Base-by-base conservation (phyloP, 2,888 invertebrate species). In the Melinaea marsaeus region DNA sequence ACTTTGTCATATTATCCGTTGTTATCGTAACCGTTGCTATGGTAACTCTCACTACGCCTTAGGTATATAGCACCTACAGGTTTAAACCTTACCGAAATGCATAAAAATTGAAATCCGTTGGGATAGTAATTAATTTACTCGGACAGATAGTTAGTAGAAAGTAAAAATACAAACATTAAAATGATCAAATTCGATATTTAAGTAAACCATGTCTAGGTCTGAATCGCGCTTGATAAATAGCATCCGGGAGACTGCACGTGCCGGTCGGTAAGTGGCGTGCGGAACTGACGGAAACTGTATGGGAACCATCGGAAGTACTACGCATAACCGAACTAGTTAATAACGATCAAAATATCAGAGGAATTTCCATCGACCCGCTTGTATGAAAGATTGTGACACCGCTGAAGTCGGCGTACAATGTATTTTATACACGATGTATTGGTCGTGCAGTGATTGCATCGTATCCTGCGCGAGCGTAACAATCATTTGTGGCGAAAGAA, bases 401-500 rank as follows among this genome's bases (percentile, higher is more conserved):
- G 22, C 33, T 11, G 22, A 48, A 42, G 45, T 3, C 34, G 60
- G 5, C 48, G 13, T 22, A 63, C 62, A 60, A 62, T 68, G 68
- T 62, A 63, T n/a, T 61, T 11, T 46, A 32, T 7, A 4, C 58
- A 46, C 46, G 55, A 46, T 34, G 42, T 56, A 37, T 56, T 35
- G 47, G 37, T 58, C 63, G 56, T 32, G 54, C 47, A 45, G 57
- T 60, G 61, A 66, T 68, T 66, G 58, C 61, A 55, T 37, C 48
- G 66, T 63, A 68, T 80, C 76, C 71, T 75, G 75, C 79, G 79
- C 79, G 79, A 71, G 75, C 79, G 79, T 78, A 79, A 71, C 73
- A 75, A 76, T 81, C 79, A 76, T 79, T 79, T 79, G 80, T 81
- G 74, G 79, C 80, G 75, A 84, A 85, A 84, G 85, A 86, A 79